These are phyloP conservation scores for Leptopilina clavipes DNA, from an alignment of 1,140 invertebrate species.

Conservation along the genomic window DNA sequence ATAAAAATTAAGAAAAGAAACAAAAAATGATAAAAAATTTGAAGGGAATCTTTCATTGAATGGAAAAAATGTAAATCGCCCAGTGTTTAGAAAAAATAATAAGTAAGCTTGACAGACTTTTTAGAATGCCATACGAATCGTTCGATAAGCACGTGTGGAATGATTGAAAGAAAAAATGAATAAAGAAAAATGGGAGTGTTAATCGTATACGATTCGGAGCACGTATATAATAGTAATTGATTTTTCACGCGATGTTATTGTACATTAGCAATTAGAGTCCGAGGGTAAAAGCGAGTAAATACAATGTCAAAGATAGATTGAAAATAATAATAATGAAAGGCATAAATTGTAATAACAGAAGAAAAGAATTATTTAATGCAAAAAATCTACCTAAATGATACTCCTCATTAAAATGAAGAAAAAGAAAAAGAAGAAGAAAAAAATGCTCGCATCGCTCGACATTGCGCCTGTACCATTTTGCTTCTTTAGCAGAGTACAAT, in stretches of 20 bases:
- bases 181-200: neutral
- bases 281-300: neutral
- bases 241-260: constrained; percentile 24
- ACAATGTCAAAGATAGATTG: neutral
- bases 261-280: constrained; percentile 2
- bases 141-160: neutral
- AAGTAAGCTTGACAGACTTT: constrained; percentile 18
- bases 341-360: constrained; percentile 5
- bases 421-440: constrained; percentile 50
- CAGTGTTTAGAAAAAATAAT: neutral
- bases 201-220: neutral
- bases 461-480: constrained; percentile 74
- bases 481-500: constrained; percentile 75
- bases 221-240: constrained; percentile 14
- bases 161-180: neutral
- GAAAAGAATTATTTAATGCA: neutral
- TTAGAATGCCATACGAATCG: constrained; percentile 14
- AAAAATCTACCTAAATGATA: constrained; percentile 26
- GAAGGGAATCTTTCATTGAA: constrained; percentile 6
- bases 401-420: constrained; percentile 37
- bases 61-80: neutral
- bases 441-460: constrained; percentile 70
- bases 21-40: neutral
- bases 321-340: neutral
- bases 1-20: neutral